Conservation (phyloP, 2,888 invertebrate genomes). For the Blera fallax region DNA sequence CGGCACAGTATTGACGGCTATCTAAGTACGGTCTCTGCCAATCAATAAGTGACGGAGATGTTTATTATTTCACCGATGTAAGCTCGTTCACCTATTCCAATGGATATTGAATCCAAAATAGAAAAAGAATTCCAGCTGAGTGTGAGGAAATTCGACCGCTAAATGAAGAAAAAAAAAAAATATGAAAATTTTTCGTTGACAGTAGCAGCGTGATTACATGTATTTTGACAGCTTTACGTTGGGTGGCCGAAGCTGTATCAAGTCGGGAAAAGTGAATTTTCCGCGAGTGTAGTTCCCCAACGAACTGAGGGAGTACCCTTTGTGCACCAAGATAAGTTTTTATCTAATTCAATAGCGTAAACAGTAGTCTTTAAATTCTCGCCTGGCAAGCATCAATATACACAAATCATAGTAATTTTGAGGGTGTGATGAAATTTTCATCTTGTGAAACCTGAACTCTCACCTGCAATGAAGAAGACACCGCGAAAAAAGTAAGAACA, state of each 20-base stretch:
- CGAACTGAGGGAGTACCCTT: slow-evolving; percentile 19
- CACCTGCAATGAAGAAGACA: slow-evolving; percentile 19
- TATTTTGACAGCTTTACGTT: slow-evolving; percentile 18
- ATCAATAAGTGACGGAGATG: slow-evolving; percentile 17
- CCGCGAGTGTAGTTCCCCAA: slow-evolving; percentile 8
- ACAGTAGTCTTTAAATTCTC: background rate
- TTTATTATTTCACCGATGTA: slow-evolving; percentile 19
- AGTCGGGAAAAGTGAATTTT: slow-evolving; percentile 15
- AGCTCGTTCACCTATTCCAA: background rate
- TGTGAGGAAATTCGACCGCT: slow-evolving; percentile 31
- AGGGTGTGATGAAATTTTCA: slow-evolving; percentile 20
- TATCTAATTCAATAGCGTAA: slow-evolving; percentile 4
- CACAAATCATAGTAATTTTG: background rate
- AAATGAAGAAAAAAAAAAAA: slow-evolving; percentile 24
- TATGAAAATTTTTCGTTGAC: slow-evolving; percentile 49
- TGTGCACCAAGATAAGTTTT: slow-evolving; percentile 17
- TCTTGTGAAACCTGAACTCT: background rate
- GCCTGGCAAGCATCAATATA: background rate
- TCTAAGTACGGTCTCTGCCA: background rate
- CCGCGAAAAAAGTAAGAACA: slow-evolving; percentile 51
- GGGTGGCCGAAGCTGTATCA: background rate
- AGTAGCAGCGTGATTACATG: background rate
- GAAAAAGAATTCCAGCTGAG: slow-evolving; percentile 18
- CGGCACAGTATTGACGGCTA: slow-evolving; percentile 4
- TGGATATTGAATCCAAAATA: background rate